Conservation (phyloP, 2,113 vertebrate genomes). For the Dolichallabes microphthalmus region DNA sequence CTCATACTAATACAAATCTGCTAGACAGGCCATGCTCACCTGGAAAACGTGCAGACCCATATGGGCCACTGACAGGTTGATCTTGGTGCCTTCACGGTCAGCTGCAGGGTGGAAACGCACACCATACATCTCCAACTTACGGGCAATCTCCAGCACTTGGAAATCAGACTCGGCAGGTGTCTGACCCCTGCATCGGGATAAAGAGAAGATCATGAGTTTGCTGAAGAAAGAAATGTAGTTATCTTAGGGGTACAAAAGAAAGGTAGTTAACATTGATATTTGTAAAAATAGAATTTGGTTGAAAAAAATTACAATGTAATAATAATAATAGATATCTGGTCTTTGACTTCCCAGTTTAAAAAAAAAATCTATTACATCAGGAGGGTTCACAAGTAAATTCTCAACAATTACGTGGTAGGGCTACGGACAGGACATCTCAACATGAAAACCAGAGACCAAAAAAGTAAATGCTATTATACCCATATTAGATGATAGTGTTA, state of each 20-base stretch:
- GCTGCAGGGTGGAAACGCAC: slow-evolving; percentile 89
- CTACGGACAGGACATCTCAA: not conserved
- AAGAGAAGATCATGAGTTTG: not conserved
- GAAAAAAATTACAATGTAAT: not conserved
- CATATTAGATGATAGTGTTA: not conserved
- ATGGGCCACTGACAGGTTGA: slow-evolving; percentile 89
- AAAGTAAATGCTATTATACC: not conserved
- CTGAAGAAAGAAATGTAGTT: not conserved
- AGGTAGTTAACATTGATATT: not conserved
- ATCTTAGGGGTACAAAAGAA: too few relatives aligned
- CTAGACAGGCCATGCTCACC: slow-evolving; percentile 65
- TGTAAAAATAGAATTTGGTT: not conserved
- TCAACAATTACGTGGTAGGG: too few relatives aligned
- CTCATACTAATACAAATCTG: not conserved
- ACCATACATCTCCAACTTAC: slow-evolving; percentile 96
- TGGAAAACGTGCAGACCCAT: slow-evolving; percentile 95
- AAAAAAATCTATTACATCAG: not conserved
- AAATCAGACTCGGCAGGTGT: slow-evolving; percentile 96
- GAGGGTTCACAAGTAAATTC: not conserved
- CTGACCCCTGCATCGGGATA: slow-evolving; percentile 76
- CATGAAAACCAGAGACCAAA: not conserved
- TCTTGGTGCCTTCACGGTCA: slow-evolving; percentile 90
- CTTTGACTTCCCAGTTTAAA: not conserved
- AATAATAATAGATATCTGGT: not conserved
- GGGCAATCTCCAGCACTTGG: slow-evolving; percentile 92